A percentile compares a stretch with the other conserved stretches of the same genome.
These are phyloP conservation scores for Peromyscus nudipes DNA, from an alignment of 2,797 vertebrate genomes.

Conservation along the genomic window DNA sequence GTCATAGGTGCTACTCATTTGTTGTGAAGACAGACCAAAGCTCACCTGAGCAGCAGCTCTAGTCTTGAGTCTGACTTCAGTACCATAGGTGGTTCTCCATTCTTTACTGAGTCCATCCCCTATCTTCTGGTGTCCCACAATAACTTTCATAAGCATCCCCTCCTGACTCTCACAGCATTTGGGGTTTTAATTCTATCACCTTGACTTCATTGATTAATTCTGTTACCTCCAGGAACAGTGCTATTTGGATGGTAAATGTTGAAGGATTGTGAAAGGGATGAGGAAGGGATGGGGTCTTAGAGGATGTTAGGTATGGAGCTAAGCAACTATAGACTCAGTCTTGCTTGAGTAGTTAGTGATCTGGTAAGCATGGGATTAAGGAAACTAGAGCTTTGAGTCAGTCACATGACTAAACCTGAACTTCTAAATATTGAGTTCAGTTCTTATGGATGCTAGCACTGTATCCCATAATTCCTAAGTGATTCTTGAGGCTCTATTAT, in stretches of 20 bases:
- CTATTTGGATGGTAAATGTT: background rate
- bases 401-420: conserved; percentile 81
- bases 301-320: background rate
- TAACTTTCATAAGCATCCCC: conserved; percentile 9
- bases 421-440: conserved; percentile 81
- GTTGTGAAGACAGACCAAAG: background rate
- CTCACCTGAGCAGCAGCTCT: background rate
- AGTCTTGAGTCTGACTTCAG: background rate
- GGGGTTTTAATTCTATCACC: conserved; percentile 1
- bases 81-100: fast-evolving
- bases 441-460: conserved; percentile 75
- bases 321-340: conserved; percentile 71
- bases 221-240: background rate
- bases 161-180: conserved; percentile 2
- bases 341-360: conserved; percentile 82
- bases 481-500: conserved; percentile 82
- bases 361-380: conserved; percentile 75
- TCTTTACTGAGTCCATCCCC: background rate
- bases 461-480: conserved; percentile 76
- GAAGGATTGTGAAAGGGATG: conserved; percentile 4
- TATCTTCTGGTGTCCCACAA: background rate
- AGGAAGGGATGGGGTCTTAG: background rate
- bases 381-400: conserved; percentile 72
- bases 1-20: background rate
- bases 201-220: background rate